Evolutionary conservation across 2,888 invertebrate genomes (phyloP).

Genomic region (Oegoconia quadripuncta): DNA sequence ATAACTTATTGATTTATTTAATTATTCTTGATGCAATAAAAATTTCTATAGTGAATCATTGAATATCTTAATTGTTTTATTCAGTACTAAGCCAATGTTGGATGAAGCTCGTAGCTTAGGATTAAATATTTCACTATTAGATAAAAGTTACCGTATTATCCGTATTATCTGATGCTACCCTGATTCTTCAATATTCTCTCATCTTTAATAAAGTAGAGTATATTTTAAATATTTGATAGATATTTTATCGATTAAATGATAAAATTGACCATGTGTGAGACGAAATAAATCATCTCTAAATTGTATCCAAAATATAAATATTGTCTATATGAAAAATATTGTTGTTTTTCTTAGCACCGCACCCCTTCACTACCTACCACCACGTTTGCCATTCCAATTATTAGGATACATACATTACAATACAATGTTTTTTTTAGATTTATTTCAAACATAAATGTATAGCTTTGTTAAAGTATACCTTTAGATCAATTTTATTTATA

Average conservation of each 20-base stretch:
- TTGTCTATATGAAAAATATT: slow-evolving; percentile 73
- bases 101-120: slow-evolving; percentile 9
- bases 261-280: slow-evolving; percentile 63
- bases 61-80: neutral
- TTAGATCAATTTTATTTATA: neutral
- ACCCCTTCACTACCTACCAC: slow-evolving; percentile 46
- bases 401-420: too few relatives aligned
- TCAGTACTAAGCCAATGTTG: neutral
- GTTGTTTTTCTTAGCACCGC: slow-evolving; percentile 68
- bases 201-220: slow-evolving; percentile 30
- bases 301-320: slow-evolving; percentile 61
- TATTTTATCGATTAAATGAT: slow-evolving; percentile 37
- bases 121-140: slow-evolving; percentile 12
- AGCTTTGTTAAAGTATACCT: too few relatives aligned
- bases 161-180: slow-evolving; percentile 62
- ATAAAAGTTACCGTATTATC: slow-evolving; percentile 31
- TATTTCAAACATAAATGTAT: too few relatives aligned
- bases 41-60: too few relatives aligned
- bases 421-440: too few relatives aligned
- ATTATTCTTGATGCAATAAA: too few relatives aligned
- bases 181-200: slow-evolving; percentile 54
- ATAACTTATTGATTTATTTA: too few relatives aligned
- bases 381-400: neutral
- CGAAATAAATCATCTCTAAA: slow-evolving; percentile 59
- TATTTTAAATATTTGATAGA: slow-evolving; percentile 18